Percentiles rank a stretch among this genome's conserved stretches.
These are phyloP conservation scores for Anaspis maculata DNA, from an alignment of 2,888 invertebrate species.

Conservation along the genomic window DNA sequence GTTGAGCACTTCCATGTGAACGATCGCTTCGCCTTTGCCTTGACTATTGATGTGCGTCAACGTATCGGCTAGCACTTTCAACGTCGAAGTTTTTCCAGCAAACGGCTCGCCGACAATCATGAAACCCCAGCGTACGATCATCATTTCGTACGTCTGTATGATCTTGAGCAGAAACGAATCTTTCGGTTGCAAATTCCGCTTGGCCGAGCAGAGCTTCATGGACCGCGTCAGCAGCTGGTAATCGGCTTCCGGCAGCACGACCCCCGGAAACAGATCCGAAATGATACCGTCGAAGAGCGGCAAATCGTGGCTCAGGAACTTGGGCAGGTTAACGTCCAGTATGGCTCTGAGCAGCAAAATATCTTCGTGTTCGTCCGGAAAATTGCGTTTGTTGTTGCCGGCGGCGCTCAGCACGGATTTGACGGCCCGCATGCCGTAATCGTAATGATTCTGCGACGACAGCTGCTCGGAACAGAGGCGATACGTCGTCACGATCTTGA, in stretches of 20 bases:
- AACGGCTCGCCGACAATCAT: slow-evolving; percentile 90
- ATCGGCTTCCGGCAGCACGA: slow-evolving; percentile 63
- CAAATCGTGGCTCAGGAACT: slow-evolving; percentile 85
- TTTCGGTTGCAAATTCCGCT: slow-evolving; percentile 76
- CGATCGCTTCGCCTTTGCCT: slow-evolving; percentile 46
- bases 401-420: slow-evolving; percentile 80
- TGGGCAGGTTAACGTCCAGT: slow-evolving; percentile 90
- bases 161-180: slow-evolving; percentile 82
- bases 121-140: slow-evolving; percentile 86
- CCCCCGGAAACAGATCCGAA: slow-evolving; percentile 83
- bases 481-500: slow-evolving; percentile 91
- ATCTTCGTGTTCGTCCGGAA: slow-evolving; percentile 69
- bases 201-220: slow-evolving; percentile 50
- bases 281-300: slow-evolving; percentile 86
- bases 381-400: slow-evolving; percentile 79
- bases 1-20: slow-evolving; percentile 74
- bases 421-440: slow-evolving; percentile 94
- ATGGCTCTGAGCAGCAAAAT: slow-evolving; percentile 82
- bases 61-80: slow-evolving; percentile 65
- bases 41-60: slow-evolving; percentile 60
- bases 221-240: slow-evolving; percentile 63
- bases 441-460: slow-evolving; percentile 90
- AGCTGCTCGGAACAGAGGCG: slow-evolving; percentile 90
- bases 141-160: slow-evolving; percentile 86
- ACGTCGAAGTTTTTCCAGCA: slow-evolving; percentile 87